Base-by-base conservation (phyloP, 2,797 vertebrate genomes). In the Sitta carolinensis region DNA sequence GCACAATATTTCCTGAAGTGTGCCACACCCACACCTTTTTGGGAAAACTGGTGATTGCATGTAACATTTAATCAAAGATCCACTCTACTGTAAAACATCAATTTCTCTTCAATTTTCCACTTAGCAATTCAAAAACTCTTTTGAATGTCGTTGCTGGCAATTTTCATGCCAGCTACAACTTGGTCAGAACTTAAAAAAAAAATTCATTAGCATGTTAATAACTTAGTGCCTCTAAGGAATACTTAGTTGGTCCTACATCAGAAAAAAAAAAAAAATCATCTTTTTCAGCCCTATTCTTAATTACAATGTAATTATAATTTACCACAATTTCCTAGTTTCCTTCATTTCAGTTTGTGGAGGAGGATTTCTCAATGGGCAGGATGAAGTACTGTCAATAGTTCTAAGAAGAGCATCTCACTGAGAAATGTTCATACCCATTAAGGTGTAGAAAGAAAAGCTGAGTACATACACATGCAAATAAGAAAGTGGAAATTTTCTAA, bases 21-120 rank as follows among this genome's bases (percentile, higher is more conserved):
- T 78, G 54, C 40, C 67, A 47, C 10, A 63, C 18, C 27, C 48
- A 55, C 55, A 85, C 42, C 48, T 87, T 76, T 77, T 63, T 40
- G 34, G 47, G 16, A 76, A 93, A 90, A 64, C 23, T 58, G 26
- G 13, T 62, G 68, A 92, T 45, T 78, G 47, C 48, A 72, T 27
- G 18, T 83, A 90, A 87, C 47, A 68, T 85, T 93, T 83, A 93
- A 95, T 94, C 70, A 85, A 93, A 94, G 87, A 85, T 32, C 36
- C 72, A 85, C 67, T 94, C 52, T 43, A 72, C 81, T 62, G 43
- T 59, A 89, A 92, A 93, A 70, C 30, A 72, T 40, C 42, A 77
- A 92, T 93, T 95, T 95, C 72, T 75, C 78, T 90, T 90, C 78
- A 74, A 83, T 95, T 94, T 95, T 94, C 81, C 72, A 90, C 68